Conservation (phyloP, 2,797 vertebrate genomes). For the Spheniscus humboldti region DNA sequence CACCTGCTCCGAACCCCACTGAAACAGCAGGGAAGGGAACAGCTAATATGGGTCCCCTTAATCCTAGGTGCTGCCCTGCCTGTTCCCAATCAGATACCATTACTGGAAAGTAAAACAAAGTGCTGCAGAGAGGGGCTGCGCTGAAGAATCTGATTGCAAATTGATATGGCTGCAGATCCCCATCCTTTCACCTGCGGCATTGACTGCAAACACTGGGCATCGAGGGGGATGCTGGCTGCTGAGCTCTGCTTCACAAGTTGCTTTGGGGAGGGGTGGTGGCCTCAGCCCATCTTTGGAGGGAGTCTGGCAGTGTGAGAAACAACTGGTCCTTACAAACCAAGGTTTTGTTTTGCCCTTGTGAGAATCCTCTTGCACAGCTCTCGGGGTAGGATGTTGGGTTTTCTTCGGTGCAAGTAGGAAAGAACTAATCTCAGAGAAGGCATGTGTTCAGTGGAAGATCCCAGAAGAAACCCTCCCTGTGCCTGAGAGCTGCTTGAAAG, state of each 20-base stretch:
- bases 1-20: conserved; percentile 49
- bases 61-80: conserved; percentile 47
- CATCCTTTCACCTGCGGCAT: neutral
- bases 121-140: neutral
- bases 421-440: neutral
- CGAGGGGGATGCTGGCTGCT: no score
- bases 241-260: neutral
- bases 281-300: neutral
- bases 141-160: neutral
- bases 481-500: neutral
- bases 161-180: neutral
- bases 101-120: neutral
- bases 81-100: neutral
- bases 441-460: neutral
- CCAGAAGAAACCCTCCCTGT: neutral
- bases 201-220: accelerated
- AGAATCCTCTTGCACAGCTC: neutral
- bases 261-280: neutral
- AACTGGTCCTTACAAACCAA: neutral
- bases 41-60: neutral
- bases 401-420: neutral
- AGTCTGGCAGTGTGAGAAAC: neutral
- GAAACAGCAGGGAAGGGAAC: neutral
- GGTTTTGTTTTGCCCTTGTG: neutral
- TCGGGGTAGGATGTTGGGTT: neutral